These are phyloP conservation scores for Coenonympha glycerion DNA, from an alignment of 2,888 invertebrate species.

Conservation along the genomic window DNA sequence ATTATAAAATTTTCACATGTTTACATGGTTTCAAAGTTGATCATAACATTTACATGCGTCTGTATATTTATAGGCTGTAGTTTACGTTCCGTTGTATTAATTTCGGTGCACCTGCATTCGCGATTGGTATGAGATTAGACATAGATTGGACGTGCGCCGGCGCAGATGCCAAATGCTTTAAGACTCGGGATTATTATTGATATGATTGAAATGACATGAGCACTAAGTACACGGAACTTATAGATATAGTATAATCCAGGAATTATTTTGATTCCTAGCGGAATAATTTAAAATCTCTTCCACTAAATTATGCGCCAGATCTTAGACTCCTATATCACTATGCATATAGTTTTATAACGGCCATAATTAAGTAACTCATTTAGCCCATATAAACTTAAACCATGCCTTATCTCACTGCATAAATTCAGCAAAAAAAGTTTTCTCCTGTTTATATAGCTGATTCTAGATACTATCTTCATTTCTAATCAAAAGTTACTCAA, in stretches of 20 bases:
- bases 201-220: constrained; percentile 7
- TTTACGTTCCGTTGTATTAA: constrained; percentile 16
- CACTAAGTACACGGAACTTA: not conserved
- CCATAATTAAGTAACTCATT: too few relatives aligned
- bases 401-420: too few relatives aligned
- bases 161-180: constrained; percentile 15
- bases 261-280: not conserved
- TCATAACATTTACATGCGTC: constrained; percentile 14
- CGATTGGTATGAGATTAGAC: constrained; percentile 16
- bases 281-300: not conserved
- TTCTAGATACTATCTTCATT: too few relatives aligned
- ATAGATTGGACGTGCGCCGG: constrained; percentile 8
- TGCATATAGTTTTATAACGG: too few relatives aligned
- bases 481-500: too few relatives aligned
- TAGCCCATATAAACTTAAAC: too few relatives aligned
- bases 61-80: constrained; percentile 17
- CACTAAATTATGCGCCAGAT: not conserved
- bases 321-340: too few relatives aligned
- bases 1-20: constrained; percentile 14
- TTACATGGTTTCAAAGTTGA: constrained; percentile 15
- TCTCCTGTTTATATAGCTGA: too few relatives aligned
- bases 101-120: constrained; percentile 21
- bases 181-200: constrained; percentile 5
- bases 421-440: too few relatives aligned
- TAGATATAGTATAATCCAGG: not conserved